Base-by-base conservation (phyloP, 2,113 vertebrate genomes). In the Serilophus lunatus region DNA sequence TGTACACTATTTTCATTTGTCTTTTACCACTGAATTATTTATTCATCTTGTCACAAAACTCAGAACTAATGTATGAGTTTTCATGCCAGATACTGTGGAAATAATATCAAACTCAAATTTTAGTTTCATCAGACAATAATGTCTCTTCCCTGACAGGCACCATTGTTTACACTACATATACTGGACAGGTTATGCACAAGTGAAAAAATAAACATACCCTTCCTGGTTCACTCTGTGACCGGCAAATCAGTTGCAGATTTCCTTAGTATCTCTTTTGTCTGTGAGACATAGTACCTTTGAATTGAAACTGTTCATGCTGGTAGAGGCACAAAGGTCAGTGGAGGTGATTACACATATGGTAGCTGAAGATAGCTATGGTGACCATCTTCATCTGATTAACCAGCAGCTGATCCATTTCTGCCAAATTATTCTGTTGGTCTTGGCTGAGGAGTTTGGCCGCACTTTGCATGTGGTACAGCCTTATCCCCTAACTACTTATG, bases 21-120 rank as follows among this genome's bases (percentile, higher is more conserved):
- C 59, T 89, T 81, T 94, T 77, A 65, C 50, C 84, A 89, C 74
- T 81, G 64, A 91, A 91, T 89, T 89, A 86, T 86, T 95, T 93
- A 81, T 78, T 89, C 31, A 38, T 76, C 57, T 81, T 70, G n/a
- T n/a, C 59, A 72, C 7, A 80, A 61, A 84, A 47, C 1, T 1
- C 26, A 70, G 44, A 81, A 49, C 3, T 3, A 1, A 44, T 19
- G 24, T 14, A 50, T 13, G 12, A 76, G 10, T n/a, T 36, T 10
- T 91, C 23, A 49, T 47, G 60, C 31, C 64, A 57, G 31, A 23
- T 31, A 33, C 3, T 68, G 47, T 23, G 29, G 33, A 90, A 91
- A 82, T 66, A 25, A 36, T 8, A 70, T 10, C 13, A 70, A 84
- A 66, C 19, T 10, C 7, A 16, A 63, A 78, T 50, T 86, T 77